A percentile compares a stretch with the other conserved stretches of the same genome.
Evolutionary conservation across 2,888 invertebrate genomes (phyloP).

Genomic region (Phragmatobia fuliginosa): DNA sequence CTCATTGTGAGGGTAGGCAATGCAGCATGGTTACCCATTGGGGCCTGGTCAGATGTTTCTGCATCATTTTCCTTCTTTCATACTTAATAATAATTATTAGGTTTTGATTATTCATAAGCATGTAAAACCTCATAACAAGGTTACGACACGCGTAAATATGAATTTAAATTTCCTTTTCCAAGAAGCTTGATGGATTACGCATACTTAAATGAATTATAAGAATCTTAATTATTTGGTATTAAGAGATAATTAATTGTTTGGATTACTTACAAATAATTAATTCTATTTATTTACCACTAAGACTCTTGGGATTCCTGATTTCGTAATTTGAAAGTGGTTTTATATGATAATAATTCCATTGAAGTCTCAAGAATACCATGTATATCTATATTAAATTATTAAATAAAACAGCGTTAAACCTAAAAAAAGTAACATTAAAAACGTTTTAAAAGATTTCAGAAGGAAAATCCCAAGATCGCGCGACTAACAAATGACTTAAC

Average conservation of each 20-base stretch:
- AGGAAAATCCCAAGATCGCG: slow-evolving; percentile 20
- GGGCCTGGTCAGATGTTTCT: no score
- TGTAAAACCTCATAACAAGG: slow-evolving; percentile 49
- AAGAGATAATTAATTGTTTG: slow-evolving; percentile 31
- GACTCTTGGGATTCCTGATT: slow-evolving; percentile 8
- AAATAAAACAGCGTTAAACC: slow-evolving; percentile 12
- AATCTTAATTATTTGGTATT: slow-evolving; percentile 47
- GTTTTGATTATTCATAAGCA: slow-evolving; percentile 1
- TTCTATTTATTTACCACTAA: slow-evolving; percentile 7
- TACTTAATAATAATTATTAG: not conserved
- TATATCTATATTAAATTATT: not conserved
- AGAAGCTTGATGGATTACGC: slow-evolving; percentile 39
- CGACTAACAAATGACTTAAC: slow-evolving; percentile 27
- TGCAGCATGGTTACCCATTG: no score
- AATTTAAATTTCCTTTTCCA: slow-evolving; percentile 58
- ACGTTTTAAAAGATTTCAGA: slow-evolving; percentile 19
- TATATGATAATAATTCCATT: not conserved
- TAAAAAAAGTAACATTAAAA: slow-evolving; percentile 19
- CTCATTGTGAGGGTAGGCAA: no score
- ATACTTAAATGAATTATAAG: slow-evolving; percentile 41
- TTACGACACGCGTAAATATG: slow-evolving; percentile 51
- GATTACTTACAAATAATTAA: slow-evolving; percentile 21
- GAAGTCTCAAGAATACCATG: not conserved
- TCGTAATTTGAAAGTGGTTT: not conserved
- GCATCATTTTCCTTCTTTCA: no score